These are phyloP conservation scores for Phyto melanocephala DNA, from an alignment of 2,888 invertebrate species.

Conservation along the genomic window DNA sequence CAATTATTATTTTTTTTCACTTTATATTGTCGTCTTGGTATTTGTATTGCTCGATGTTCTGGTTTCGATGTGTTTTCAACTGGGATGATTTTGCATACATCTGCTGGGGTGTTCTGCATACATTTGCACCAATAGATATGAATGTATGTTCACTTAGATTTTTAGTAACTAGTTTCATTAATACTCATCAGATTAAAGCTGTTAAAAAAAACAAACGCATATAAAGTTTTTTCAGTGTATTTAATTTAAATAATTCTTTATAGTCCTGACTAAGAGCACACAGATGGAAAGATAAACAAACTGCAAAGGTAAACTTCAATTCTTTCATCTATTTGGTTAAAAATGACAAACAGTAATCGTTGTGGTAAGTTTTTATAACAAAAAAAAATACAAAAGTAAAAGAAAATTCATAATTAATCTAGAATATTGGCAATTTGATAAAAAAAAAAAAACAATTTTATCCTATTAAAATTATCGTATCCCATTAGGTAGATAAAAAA, in stretches of 20 bases:
- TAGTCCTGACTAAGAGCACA: constrained; percentile 15
- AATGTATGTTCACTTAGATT: background rate
- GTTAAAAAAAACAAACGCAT: background rate
- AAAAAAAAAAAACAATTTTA: no score
- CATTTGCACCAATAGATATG: background rate
- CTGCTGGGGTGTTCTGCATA: background rate
- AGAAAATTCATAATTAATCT: no score
- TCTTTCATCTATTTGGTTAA: no score
- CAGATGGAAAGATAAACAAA: no score
- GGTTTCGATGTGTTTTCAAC: constrained; percentile 8
- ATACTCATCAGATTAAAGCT: background rate
- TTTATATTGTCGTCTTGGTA: constrained; percentile 5
- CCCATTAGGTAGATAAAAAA: no score
- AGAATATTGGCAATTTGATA: no score
- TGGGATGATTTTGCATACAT: background rate
- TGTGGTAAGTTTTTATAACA: no score
- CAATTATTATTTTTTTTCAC: constrained; percentile 14
- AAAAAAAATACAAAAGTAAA: no score
- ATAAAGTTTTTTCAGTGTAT: background rate
- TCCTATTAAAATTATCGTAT: no score
- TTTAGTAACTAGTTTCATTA: constrained; percentile 20
- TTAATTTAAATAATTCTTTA: background rate
- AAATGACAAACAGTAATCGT: no score
- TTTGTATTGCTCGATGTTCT: constrained; percentile 20
- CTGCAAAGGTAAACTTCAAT: no score